Evolutionary conservation across 23 tunicate species (phyloP), one percentile per base, ranked within the genome.

Genomic region (Trididemnum nubilum): DNA sequence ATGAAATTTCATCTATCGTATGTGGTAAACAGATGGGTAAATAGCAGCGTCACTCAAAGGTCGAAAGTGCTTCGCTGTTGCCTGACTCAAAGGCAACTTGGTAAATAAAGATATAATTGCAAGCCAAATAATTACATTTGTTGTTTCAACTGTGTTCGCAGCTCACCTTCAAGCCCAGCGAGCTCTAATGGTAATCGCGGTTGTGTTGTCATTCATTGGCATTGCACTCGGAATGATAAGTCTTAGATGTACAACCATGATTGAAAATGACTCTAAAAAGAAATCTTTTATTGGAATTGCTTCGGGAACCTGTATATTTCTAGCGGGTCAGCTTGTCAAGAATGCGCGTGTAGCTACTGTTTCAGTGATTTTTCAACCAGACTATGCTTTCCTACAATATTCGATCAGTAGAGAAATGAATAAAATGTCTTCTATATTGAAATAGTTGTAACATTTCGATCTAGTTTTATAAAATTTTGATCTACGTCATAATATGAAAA

Each of bases 111-210:
- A n/a, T n/a, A n/a, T n/a, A n/a, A n/a, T n/a, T n/a, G n/a, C n/a
- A n/a, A n/a, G n/a, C n/a, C n/a, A n/a, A n/a, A n/a, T n/a, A n/a
- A n/a, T n/a, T n/a, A n/a, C n/a, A n/a, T n/a, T n/a, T n/a, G n/a
- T n/a, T n/a, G n/a, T n/a, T n/a, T n/a, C n/a, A n/a, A n/a, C 15
- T 44, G 54, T 44, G 9, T 44, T 44, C 54, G 9, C 75, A 90
- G 96, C 96, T 35, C 83, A 64, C 3, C 82, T 90, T 29, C 96
- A 90, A 90, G 96, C 89, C 0, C 83, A 79, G 32, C 60, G 96
- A 57, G 96, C 90, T 15, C 72, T 90, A 29, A 90, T 90, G 89
- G 76, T 80, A 29, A 65, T 85, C 18, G 88, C 96, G 26, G 76
- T 88, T 51, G 36, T 90, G 51, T n/a, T 54, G 21, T 71, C 89